Conservation (phyloP, 2,888 invertebrate genomes). For the Asteroscopus sphinx region DNA sequence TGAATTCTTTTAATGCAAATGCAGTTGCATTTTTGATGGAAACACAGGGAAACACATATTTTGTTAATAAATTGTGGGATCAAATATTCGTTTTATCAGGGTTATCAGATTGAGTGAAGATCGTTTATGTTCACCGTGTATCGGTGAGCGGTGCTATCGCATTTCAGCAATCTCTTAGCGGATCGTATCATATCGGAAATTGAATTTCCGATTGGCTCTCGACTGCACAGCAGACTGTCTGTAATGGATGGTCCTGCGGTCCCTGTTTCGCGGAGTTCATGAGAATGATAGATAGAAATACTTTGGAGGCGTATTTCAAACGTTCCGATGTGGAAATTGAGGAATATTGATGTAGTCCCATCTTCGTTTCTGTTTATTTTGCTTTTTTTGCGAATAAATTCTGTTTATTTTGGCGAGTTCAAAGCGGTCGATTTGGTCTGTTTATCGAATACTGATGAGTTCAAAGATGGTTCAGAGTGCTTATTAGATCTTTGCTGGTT, state of each 20-base stretch:
- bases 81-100: conserved; percentile 49
- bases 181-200: conserved; percentile 86
- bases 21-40: not conserved
- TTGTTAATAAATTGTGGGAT: conserved; percentile 42
- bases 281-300: conserved; percentile 75
- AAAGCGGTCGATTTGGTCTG: conserved; percentile 38
- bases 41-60: too few species aligned
- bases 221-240: conserved; percentile 69
- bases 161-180: conserved; percentile 83
- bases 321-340: conserved; percentile 66
- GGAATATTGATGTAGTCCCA: conserved; percentile 67
- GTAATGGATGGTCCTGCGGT: conserved; percentile 75
- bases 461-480: too few species aligned
- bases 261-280: conserved; percentile 70
- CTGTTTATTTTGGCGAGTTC: conserved; percentile 58
- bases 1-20: too few species aligned
- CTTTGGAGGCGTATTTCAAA: conserved; percentile 60
- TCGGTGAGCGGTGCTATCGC: conserved; percentile 67
- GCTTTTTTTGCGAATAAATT: conserved; percentile 53
- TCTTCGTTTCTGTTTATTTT: conserved; percentile 60
- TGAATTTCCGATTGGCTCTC: conserved; percentile 85
- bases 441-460: conserved; percentile 25
- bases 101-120: conserved; percentile 54
- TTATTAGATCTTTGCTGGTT: too few species aligned
- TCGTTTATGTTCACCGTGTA: conserved; percentile 62